phyloP scores from a whole-genome alignment of 2,797 vertebrate species.

The Amblyraja radiata region DNA sequence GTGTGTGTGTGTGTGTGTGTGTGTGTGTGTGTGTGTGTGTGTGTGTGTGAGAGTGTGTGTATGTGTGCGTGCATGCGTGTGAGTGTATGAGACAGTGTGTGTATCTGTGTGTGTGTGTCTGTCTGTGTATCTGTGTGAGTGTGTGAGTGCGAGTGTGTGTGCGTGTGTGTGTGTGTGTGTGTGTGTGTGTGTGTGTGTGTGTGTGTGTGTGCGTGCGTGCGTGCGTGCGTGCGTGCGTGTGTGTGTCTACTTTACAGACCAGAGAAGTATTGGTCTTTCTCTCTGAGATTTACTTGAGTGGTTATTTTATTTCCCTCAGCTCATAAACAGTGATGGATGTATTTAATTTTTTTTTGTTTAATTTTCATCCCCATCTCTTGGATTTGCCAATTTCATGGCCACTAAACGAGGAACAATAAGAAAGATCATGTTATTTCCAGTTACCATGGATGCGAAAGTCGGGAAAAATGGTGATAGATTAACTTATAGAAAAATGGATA shows the following conservation, averaged over 20 bases:
- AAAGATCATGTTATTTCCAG: not conserved
- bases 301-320: not conserved
- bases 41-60: too few species aligned
- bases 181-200: not conserved
- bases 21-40: too few species aligned
- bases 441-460: not conserved
- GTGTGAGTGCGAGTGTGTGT: too few species aligned
- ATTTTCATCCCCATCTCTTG: not conserved
- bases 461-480: not conserved
- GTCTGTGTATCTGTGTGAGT: too few species aligned
- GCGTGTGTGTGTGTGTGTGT: too few species aligned
- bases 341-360: conserved; percentile 16
- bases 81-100: too few species aligned
- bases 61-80: too few species aligned
- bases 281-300: not conserved
- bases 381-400: conserved; percentile 18
- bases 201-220: not conserved
- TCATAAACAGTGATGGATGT: conserved; percentile 17
- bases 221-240: not conserved
- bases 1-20: too few species aligned
- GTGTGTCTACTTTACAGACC: too few species aligned
- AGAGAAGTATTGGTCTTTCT: not conserved
- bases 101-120: too few species aligned
- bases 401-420: conserved; percentile 21
- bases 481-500: not conserved